Evolutionary conservation across 2,888 invertebrate species (phyloP), one percentile per base, ranked within the genome.

Genomic region (Folsomia candida): DNA sequence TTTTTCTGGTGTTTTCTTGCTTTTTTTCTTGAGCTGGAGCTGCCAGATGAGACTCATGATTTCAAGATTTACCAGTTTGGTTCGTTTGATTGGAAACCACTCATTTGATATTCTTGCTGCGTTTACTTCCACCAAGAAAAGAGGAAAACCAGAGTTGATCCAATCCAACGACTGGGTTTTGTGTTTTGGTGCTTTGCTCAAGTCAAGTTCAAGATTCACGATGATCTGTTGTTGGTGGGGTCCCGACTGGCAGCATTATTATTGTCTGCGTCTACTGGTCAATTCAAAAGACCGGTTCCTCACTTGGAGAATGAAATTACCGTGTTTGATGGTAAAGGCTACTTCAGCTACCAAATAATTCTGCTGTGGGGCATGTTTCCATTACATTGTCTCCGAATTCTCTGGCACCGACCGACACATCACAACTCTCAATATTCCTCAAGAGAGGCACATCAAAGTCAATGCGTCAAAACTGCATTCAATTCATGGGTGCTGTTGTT

Each of bases 201-300:
- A 54, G 54, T 22, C 37, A 37, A 54, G 54, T 22, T 54, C 54
- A 54, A 54, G 22, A 54, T 54, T 54, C 26, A 61, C n/a, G 61
- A 61, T 61, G 28, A 28, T 60, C 60, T n/a, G 28, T 61, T 27
- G 61, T 26, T 61, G 18, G 28, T 61, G 29, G 29, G 29, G 11
- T 61, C 60, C 57, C 59, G 24, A 27, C n/a, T 22, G n/a, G 20
- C 28, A 6, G 22, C 22, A 54, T 54, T 28, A 29, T 61, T 61
- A 61, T 61, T 61, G 61, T 61, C 61, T 61, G 61, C 27, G 61
- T 61, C 61, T 61, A 61, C 61, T 61, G 61, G 61, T 28, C 61
- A 61, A 61, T 61, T 61, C 61, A 61, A 26, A 61, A 61, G 61
- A 61, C 61, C 61, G 61, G 61, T 61, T 61, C 61, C 61, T 61